Evolutionary conservation across 2,797 vertebrate species (phyloP), one percentile per base, ranked within the genome.

Genomic region (Channallabes apus): DNA sequence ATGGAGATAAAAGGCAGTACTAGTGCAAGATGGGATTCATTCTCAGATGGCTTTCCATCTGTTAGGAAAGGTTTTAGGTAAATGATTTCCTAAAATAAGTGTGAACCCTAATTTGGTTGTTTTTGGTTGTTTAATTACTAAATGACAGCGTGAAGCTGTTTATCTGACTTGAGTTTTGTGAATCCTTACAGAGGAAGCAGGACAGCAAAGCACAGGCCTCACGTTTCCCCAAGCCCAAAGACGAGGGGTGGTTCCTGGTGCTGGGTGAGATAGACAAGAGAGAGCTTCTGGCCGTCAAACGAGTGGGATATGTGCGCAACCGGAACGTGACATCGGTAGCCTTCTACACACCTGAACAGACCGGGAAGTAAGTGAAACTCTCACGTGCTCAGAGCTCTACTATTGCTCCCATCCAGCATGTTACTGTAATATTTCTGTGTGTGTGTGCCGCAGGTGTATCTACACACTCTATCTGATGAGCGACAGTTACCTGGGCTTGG

Each of bases 391-490:
- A 46, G 24, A 27, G 32, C 22, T 41, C 22, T 61, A 61, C 7
- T 2, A 72, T 6, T 7, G 68, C n/a, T 81, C 80, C 27, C 15
- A 82, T 54, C 54, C 51, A 67, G 61, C 22, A 29, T 62, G 54
- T 64, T 51, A 32, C 1, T 54, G 6, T 85, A 41, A 80, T 0
- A 5, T 58, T 4, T 54, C 9, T 14, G 17, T 77, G 29, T 80
- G 35, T 80, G 35, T 65, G 24, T n/a, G n/a, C 56, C 41, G 61
- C 83, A 99, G 98, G 92, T 99, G 93, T 68, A 98, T 99, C 91
- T 99, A 99, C 93, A 99, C 98, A 0, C 92, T 99, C 64, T 99
- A 99, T 93, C 87, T 99, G 91, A 97, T 99, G 95, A 99, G 97
- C 1, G 98, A 99, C 95, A 98, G 98, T 93, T 99, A 99, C 91